These are phyloP conservation scores for Dugesia japonica DNA, from an alignment of 2,888 invertebrate genomes.

Conservation along the genomic window DNA sequence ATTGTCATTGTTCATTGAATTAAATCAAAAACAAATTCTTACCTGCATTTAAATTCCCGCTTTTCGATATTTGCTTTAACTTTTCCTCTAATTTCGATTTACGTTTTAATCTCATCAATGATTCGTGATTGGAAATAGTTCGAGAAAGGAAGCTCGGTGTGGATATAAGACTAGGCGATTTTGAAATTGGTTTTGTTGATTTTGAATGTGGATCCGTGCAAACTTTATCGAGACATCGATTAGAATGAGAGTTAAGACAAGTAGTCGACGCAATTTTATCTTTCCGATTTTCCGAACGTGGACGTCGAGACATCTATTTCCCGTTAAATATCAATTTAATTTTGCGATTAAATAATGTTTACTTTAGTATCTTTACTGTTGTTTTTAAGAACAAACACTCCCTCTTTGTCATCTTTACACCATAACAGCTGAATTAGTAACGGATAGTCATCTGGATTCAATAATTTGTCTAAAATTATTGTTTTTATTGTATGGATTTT, in stretches of 20 bases:
- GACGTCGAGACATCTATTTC: no score
- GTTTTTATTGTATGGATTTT: no score
- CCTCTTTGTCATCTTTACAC: not conserved
- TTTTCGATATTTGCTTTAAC: conserved; percentile 75
- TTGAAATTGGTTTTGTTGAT: not conserved
- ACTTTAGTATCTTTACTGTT: not conserved
- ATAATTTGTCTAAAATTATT: not conserved
- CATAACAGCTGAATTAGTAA: not conserved
- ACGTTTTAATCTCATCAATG: not conserved
- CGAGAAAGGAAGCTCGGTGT: not conserved
- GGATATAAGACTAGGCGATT: not conserved
- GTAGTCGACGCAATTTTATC: not conserved
- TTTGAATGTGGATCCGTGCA: not conserved
- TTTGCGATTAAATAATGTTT: no score
- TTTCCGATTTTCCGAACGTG: not conserved
- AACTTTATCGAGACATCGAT: not conserved
- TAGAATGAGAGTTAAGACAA: not conserved
- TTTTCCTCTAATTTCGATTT: conserved; percentile 49
- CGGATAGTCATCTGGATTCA: not conserved
- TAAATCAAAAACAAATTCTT: no score
- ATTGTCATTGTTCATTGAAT: no score
- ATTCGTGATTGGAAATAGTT: not conserved
- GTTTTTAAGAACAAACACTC: not conserved
- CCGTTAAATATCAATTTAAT: no score
- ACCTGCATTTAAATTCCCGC: conserved; percentile 51